Percentiles rank a stretch among this genome's conserved stretches.
Evolutionary conservation across 2,113 vertebrate species (phyloP).

Genomic region (Trochalopteron elliotii): DNA sequence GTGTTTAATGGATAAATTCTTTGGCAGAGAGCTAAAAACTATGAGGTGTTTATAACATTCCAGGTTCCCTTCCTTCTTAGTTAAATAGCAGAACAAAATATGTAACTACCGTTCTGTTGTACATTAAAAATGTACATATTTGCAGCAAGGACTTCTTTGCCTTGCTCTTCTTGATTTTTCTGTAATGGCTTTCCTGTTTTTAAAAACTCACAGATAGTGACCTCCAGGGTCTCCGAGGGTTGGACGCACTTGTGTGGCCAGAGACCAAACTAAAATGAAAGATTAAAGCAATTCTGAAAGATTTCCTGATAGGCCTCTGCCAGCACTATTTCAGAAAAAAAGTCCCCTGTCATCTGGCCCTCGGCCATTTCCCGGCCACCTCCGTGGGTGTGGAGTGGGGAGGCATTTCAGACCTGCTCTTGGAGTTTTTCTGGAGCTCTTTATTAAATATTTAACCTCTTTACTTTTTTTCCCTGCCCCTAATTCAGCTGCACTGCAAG

Average conservation of each 20-base stretch:
- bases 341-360: constrained; percentile 58
- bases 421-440: constrained; percentile 21
- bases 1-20: constrained; percentile 74
- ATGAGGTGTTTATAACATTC: constrained; percentile 72
- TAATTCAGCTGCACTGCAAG: background rate
- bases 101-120: constrained; percentile 40
- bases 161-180: constrained; percentile 43
- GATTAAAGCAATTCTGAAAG: constrained; percentile 73
- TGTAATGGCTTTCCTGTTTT: constrained; percentile 60
- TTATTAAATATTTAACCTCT: constrained; percentile 75
- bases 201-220: constrained; percentile 60
- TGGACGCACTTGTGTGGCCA: constrained; percentile 65
- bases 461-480: background rate
- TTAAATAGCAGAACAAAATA: constrained; percentile 65
- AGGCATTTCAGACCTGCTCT: constrained; percentile 45
- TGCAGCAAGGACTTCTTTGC: background rate
- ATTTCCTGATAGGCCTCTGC: constrained; percentile 67
- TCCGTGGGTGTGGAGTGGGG: constrained; percentile 36
- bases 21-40: constrained; percentile 68
- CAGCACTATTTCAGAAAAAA: constrained; percentile 50
- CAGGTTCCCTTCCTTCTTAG: constrained; percentile 66
- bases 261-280: constrained; percentile 72
- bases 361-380: constrained; percentile 35
- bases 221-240: constrained; percentile 54
- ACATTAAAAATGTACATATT: constrained; percentile 66